A percentile compares a stretch with the other conserved stretches of the same genome.
Evolutionary conservation across 2,888 invertebrate species (phyloP).

Genomic region (Chironomus riparius): DNA sequence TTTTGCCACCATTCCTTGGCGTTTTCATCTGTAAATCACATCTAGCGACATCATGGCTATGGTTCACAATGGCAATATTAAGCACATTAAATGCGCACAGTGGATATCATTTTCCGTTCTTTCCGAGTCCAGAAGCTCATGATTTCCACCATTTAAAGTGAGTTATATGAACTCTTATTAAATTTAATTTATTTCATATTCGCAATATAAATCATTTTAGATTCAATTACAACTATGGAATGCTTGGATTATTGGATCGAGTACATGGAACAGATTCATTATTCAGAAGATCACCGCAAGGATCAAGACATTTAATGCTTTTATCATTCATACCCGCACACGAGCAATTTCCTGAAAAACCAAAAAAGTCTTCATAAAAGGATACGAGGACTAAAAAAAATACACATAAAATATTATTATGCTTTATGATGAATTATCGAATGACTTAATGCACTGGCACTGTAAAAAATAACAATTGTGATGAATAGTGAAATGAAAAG

Average conservation of each 20-base stretch:
- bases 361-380: conserved; percentile 34
- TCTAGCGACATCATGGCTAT: conserved; percentile 66
- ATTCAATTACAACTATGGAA: conserved; percentile 77
- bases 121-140: conserved; percentile 77
- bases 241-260: conserved; percentile 70
- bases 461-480: not conserved
- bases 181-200: conserved; percentile 13
- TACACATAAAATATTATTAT: not conserved
- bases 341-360: conserved; percentile 56
- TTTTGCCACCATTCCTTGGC: conserved; percentile 66
- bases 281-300: conserved; percentile 63
- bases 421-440: not conserved
- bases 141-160: conserved; percentile 82
- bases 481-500: not conserved
- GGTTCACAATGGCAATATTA: conserved; percentile 68
- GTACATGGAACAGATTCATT: conserved; percentile 72
- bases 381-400: not conserved
- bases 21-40: conserved; percentile 54
- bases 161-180: conserved; percentile 34
- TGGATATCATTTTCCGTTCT: conserved; percentile 77
- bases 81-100: conserved; percentile 75
- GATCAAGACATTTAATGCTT: conserved; percentile 63
- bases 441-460: not conserved
- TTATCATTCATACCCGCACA: conserved; percentile 55
- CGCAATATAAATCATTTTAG: conserved; percentile 41